These are phyloP conservation scores for Ptilonorhynchus violaceus DNA, from an alignment of 2,113 vertebrate species.

Conservation along the genomic window DNA sequence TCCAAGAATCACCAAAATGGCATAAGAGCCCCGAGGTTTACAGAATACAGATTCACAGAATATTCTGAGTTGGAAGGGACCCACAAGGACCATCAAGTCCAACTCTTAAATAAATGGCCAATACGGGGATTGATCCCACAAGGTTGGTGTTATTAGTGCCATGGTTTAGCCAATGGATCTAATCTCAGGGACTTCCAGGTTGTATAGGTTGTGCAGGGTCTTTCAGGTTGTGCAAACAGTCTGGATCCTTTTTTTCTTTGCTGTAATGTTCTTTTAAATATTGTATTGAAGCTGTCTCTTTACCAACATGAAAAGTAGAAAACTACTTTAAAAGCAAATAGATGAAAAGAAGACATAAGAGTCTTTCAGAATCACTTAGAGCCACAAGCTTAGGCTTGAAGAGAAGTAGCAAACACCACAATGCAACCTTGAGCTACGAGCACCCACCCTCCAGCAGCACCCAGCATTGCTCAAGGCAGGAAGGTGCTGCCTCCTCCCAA, in stretches of 20 bases:
- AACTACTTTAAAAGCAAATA: not conserved
- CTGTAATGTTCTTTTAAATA: not conserved
- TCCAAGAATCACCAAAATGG: not conserved
- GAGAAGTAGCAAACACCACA: not conserved
- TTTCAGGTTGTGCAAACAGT: not conserved
- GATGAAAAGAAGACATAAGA: not conserved
- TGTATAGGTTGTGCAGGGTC: not conserved
- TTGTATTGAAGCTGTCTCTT: not conserved
- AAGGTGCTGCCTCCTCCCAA: fast-evolving
- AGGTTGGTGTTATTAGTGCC: not conserved
- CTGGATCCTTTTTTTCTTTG: not conserved
- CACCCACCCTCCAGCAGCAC: not conserved
- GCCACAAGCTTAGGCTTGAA: not conserved
- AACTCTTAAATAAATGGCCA: not conserved
- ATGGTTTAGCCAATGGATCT: not conserved
- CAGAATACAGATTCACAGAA: not conserved
- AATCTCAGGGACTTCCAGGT: not conserved
- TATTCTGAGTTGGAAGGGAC: not conserved
- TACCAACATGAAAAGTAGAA: not conserved
- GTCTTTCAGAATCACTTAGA: not conserved
- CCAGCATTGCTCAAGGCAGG: not conserved
- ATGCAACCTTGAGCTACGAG: not conserved
- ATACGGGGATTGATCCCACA: not conserved
- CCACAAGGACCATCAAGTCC: not conserved
- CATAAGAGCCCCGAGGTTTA: not conserved